phyloP scores from a whole-genome alignment of 1,140 invertebrate genomes.

The Pseudomyrmex sp. region DNA sequence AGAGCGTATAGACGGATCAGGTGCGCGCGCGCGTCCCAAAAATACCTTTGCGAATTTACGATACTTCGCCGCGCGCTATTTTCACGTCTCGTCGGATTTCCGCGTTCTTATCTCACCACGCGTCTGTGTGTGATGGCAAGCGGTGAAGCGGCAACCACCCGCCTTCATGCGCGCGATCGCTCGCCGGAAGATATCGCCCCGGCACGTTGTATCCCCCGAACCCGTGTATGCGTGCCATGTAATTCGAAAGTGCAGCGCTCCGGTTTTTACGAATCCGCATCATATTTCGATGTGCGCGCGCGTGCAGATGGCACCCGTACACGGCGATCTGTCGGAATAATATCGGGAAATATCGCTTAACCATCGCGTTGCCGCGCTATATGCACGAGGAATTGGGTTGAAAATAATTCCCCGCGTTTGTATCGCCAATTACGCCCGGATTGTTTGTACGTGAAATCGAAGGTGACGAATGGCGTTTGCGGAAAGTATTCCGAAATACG shows the following conservation, averaged over 20 bases:
- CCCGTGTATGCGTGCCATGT: not conserved
- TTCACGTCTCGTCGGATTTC: constrained; percentile 61
- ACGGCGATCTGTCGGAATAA: constrained; percentile 39
- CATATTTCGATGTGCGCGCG: constrained; percentile 17
- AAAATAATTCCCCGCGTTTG: constrained; percentile 33
- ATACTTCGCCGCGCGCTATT: constrained; percentile 59
- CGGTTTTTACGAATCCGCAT: constrained; percentile 32
- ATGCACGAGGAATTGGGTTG: constrained; percentile 14
- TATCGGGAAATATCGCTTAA: constrained; percentile 51
- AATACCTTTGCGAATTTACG: constrained; percentile 69
- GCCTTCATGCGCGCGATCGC: constrained; percentile 31
- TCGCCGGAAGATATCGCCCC: constrained; percentile 59
- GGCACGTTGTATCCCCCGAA: constrained; percentile 11
- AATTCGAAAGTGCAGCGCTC: constrained; percentile 12
- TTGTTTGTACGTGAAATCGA: constrained; percentile 25
- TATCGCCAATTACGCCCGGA: constrained; percentile 36
- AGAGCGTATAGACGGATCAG: constrained; percentile 59
- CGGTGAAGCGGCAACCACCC: constrained; percentile 41
- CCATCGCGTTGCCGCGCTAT: not conserved
- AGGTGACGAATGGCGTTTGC: constrained; percentile 14
- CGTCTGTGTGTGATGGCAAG: constrained; percentile 23
- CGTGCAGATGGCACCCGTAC: constrained; percentile 36
- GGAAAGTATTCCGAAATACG: not conserved
- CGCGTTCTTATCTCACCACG: constrained; percentile 50
- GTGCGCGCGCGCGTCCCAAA: constrained; percentile 30